Evolutionary conservation across 2,888 invertebrate genomes (phyloP), one percentile per base, ranked within the genome.

Genomic region (Drosophila subsilvestris): DNA sequence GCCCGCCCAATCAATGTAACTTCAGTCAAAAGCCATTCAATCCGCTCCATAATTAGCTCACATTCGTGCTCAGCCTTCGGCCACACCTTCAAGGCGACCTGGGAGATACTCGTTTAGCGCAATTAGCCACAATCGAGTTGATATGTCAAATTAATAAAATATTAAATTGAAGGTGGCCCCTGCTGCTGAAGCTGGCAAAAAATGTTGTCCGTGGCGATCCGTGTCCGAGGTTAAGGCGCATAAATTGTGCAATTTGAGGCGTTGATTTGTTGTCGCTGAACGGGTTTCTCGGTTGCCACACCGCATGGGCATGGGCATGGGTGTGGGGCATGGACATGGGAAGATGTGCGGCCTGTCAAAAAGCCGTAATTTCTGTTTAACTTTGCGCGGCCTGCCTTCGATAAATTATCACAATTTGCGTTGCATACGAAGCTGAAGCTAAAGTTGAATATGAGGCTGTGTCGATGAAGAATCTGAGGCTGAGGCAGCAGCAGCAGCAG

Each of bases 41-140:
- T 29, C 32, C 17, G 37, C 18, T 25, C 61, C 74, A 86, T 72
- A 87, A 82, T 82, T 75, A 79, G 66, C 58, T 58, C 25, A 27
- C 58, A 71, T 65, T 66, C 65, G 74, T 68, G 71, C 12, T 44
- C 65, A 59, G 66, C 59, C 76, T 70, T 47, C 27, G 18, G 80
- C 51, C 66, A 61, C 83, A 79, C 66, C 60, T 75, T 75, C 72
- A 74, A 75, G 68, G 67, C 50, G 49, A 65, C 49, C 62, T 29
- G 53, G 58, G 63, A 60, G 56, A 53, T 59, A 65, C 81, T 91
- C 90, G 90, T 91, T 92, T 90, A 89, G 83, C 83, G 90, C 91
- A 91, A 91, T 91, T 92, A 91, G 91, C 86, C 90, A 91, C 90
- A 91, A 91, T 91, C 88, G 89, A 91, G 90, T 88, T 88, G 90